A percentile compares a stretch with the other conserved stretches of the same genome.
These are phyloP conservation scores for Ceryle rudis DNA, from an alignment of 2,797 vertebrate species.

Conservation along the genomic window DNA sequence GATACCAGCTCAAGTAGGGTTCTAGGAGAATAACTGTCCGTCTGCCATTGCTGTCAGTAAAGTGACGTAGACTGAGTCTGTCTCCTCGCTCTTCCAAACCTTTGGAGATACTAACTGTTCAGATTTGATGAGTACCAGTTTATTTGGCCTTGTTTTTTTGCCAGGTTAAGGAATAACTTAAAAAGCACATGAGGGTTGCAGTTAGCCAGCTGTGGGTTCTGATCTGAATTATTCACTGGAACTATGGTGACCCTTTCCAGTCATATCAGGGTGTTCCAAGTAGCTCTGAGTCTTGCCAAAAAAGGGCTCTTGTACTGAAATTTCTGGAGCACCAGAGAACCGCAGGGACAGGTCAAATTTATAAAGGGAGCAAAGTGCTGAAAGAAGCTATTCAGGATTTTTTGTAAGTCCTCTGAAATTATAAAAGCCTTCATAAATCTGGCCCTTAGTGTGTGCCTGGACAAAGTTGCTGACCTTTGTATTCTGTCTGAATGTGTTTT, in stretches of 20 bases:
- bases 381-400: conserved; percentile 44
- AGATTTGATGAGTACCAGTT: not conserved
- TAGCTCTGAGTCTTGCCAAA: not conserved
- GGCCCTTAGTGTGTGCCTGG: not conserved
- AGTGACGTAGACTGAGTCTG: not conserved
- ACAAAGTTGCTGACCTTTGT: not conserved
- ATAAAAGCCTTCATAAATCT: conserved; percentile 8
- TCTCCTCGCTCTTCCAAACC: not conserved
- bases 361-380: not conserved
- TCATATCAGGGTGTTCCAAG: not conserved
- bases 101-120: not conserved
- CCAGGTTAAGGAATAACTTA: not conserved
- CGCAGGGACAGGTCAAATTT: not conserved
- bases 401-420: not conserved
- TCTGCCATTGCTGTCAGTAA: not conserved
- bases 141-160: not conserved
- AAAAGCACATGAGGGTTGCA: not conserved
- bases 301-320: conserved; percentile 13
- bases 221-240: not conserved
- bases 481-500: not conserved
- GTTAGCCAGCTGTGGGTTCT: not conserved
- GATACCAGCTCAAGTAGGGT: not conserved
- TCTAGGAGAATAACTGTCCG: not conserved
- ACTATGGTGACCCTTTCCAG: not conserved
- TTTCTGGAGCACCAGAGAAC: conserved; percentile 25